Percentiles rank a stretch among this genome's conserved stretches.
Evolutionary conservation across 2,888 invertebrate genomes (phyloP).

Genomic region (Tetranychus truncatus): DNA sequence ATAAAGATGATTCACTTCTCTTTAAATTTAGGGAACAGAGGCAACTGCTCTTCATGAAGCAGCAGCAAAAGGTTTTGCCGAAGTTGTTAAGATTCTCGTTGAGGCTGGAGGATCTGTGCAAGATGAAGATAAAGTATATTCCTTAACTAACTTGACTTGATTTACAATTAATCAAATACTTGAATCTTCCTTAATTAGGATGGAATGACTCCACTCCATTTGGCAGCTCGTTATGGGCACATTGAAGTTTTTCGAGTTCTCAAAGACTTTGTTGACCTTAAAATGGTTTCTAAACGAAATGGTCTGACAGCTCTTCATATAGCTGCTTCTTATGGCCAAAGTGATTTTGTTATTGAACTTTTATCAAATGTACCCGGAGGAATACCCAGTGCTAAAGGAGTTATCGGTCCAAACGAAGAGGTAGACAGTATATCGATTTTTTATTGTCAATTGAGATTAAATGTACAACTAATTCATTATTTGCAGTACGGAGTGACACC

Average conservation of each 20-base stretch:
- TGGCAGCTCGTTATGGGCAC: constrained; percentile 89
- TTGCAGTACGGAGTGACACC: constrained; percentile 72
- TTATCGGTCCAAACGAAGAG: constrained; percentile 64
- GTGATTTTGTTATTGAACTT: constrained; percentile 83
- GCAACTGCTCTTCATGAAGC: constrained; percentile 90
- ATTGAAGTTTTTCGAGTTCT: constrained; percentile 80
- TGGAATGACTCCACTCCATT: constrained; percentile 84
- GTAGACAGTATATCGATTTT: not conserved
- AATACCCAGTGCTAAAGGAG: constrained; percentile 82
- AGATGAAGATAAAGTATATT: constrained; percentile 60
- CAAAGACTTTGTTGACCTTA: constrained; percentile 56
- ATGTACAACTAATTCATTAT: not conserved
- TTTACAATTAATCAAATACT: not conserved
- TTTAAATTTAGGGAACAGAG: constrained; percentile 48
- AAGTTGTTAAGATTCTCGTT: constrained; percentile 64
- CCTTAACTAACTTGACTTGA: too few species aligned
- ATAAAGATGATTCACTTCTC: not conserved
- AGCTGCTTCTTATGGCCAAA: constrained; percentile 92
- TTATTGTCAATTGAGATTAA: not conserved
- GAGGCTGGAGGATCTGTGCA: constrained; percentile 46
- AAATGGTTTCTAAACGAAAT: constrained; percentile 44
- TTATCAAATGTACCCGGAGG: constrained; percentile 81
- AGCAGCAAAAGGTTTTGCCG: constrained; percentile 74
- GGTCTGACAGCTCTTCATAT: constrained; percentile 93
- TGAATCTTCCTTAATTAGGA: constrained; percentile 33